These are phyloP conservation scores for Oreortyx pictus DNA, from an alignment of 2,797 vertebrate species.

Conservation along the genomic window DNA sequence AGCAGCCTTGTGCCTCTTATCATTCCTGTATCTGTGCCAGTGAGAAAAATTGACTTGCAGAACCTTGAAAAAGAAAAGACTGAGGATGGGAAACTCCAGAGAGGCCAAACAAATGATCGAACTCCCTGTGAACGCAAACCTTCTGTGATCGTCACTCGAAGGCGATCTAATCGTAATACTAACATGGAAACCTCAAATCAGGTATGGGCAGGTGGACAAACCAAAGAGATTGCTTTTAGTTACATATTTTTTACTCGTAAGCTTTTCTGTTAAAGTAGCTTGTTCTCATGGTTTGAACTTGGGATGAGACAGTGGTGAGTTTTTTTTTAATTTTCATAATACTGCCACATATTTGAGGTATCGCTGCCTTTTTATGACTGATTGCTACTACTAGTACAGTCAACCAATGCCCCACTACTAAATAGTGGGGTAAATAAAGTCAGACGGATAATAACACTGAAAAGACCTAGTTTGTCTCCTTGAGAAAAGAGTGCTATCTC, in stretches of 20 bases:
- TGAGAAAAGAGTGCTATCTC: not conserved
- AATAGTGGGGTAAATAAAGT: not conserved
- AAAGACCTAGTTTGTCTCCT: not conserved
- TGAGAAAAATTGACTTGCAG: slow-evolving; percentile 83
- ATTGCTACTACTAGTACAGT: not conserved
- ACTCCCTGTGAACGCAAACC: slow-evolving; percentile 85
- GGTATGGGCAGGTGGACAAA: slow-evolving; percentile 75
- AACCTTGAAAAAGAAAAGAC: slow-evolving; percentile 80
- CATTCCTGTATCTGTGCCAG: slow-evolving; percentile 97
- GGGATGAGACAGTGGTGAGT: not conserved
- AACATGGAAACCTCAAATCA: slow-evolving; percentile 85
- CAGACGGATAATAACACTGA: not conserved
- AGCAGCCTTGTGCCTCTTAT: slow-evolving; percentile 89
- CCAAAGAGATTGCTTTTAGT: not conserved
- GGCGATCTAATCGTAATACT: slow-evolving; percentile 88
- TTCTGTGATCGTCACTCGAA: slow-evolving; percentile 93
- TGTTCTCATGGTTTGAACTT: not conserved
- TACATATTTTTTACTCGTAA: not conserved
- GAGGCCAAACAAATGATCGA: slow-evolving; percentile 77
- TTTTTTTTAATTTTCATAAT: not conserved
- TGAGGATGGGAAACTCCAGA: slow-evolving; percentile 74
- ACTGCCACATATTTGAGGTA: not conserved
- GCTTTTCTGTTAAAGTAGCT: not conserved
- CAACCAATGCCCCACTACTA: not conserved
- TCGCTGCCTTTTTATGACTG: not conserved